Conservation (phyloP, 2,113 vertebrate genomes). For the Galemys pyrenaicus region DNA sequence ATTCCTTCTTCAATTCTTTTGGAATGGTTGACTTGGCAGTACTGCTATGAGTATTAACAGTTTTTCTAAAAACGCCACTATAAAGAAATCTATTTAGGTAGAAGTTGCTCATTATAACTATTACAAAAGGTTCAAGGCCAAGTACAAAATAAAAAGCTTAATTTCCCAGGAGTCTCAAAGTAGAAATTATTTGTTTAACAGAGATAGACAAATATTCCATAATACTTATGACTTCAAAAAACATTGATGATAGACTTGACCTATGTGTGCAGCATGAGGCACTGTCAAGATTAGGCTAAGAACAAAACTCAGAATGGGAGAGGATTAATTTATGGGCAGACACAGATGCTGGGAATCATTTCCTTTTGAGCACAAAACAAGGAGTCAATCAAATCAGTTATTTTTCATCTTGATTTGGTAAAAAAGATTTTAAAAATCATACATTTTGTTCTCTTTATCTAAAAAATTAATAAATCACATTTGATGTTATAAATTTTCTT, state of each 20-base stretch:
- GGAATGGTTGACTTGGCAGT: background rate
- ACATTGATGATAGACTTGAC: conserved; percentile 27
- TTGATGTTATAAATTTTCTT: background rate
- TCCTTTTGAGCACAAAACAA: background rate
- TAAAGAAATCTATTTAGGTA: background rate
- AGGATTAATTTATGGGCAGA: background rate
- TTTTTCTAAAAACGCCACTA: background rate
- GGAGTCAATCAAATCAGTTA: background rate
- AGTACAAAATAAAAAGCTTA: conserved; percentile 35
- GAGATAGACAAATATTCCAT: background rate
- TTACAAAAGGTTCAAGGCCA: conserved; percentile 51
- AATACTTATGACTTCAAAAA: conserved; percentile 57
- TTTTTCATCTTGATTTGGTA: background rate
- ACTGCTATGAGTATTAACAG: background rate
- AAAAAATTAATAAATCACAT: background rate
- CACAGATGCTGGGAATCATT: background rate
- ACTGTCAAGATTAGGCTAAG: background rate
- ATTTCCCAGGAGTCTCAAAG: conserved; percentile 61
- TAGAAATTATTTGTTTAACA: background rate
- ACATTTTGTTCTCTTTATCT: background rate
- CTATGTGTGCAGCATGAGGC: background rate
- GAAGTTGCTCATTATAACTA: background rate
- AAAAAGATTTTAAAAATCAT: background rate
- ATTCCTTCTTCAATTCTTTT: background rate
- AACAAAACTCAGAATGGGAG: background rate